Evolutionary conservation across 2,888 invertebrate genomes (phyloP), one percentile per base, ranked within the genome.

Genomic region (Malachius bipustulatus): DNA sequence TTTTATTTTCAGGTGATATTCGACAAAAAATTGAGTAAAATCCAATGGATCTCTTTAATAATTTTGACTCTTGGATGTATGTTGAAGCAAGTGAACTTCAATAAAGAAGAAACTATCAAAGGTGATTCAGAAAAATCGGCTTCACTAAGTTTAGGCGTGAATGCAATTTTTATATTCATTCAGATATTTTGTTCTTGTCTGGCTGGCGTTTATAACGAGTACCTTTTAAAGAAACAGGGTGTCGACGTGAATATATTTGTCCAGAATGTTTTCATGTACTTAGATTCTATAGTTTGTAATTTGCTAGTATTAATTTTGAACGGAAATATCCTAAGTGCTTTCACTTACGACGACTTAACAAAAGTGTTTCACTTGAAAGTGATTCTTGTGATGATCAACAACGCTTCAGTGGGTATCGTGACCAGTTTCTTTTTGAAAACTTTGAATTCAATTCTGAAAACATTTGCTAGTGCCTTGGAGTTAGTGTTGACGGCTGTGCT

Each of bases 131-230:
- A 49, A 52, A 60, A 39, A 62, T 49, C 51, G 1, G 39, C 39
- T 10, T 53, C 68, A 6, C 61, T 64, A 51, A 55, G 64, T 51
- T 64, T 64, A 34, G 75, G 70, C 47, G 60, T 77, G 16, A 77
- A 73, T 49, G 75, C 76, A 15, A 45, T 78, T 15, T 73, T 77
- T 16, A 77, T 79, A 39, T 66, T 76, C 41, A 72, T 82, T 12
- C 82, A 93, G 71, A 82, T 85, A 32, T 73, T 90, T 44, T 91
- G 85, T 55, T 94, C 94, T 0, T 94, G 93, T 49, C 64, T 91
- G 40, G 94, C 94, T 1, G 94, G 94, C 4, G 94, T 94, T 2
- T 96, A 93, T 61, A 94, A 93, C 58, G 94, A 96, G 58, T 90
- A 87, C 62, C 67, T 96, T 34, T 66, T 96, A 3, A 94, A 94